Conservation (phyloP, 2,888 invertebrate species). For the Cacoxenus indagator region DNA sequence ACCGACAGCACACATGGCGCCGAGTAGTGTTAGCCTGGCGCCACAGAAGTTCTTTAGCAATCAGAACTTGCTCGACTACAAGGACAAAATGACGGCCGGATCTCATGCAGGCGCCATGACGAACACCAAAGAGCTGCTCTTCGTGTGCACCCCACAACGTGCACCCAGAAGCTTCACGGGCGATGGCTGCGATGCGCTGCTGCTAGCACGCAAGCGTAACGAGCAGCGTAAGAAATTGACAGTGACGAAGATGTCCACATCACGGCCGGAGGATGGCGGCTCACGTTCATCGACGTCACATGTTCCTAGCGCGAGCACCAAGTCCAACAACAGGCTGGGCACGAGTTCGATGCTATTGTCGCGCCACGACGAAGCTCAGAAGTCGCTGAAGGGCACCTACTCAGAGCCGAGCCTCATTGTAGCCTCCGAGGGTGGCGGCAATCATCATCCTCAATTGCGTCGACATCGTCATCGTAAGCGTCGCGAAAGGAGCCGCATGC, state of each 20-base stretch:
- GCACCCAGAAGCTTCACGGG: constrained; percentile 54
- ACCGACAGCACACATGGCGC: constrained; percentile 63
- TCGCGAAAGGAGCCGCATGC: constrained; percentile 66
- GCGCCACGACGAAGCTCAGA: constrained; percentile 40
- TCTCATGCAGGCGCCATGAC: neutral
- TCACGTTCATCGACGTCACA: constrained; percentile 32
- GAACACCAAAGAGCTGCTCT: constrained; percentile 64
- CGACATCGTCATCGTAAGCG: constrained; percentile 69
- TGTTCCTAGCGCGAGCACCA: neutral
- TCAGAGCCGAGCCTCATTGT: constrained; percentile 69
- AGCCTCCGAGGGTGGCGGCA: constrained; percentile 61
- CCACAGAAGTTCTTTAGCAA: constrained; percentile 69
- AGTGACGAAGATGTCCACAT: constrained; percentile 38
- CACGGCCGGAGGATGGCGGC: constrained; percentile 22
- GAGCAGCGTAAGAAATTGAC: constrained; percentile 64
- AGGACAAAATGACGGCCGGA: constrained; percentile 42
- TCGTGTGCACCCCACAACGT: constrained; percentile 69
- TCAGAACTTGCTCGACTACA: constrained; percentile 67
- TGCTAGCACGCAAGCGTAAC: constrained; percentile 62
- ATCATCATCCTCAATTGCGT: constrained; percentile 48
- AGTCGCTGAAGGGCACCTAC: constrained; percentile 66
- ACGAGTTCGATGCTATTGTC: neutral
- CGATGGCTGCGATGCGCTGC: constrained; percentile 54
- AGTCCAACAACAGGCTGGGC: neutral
- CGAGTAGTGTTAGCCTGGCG: constrained; percentile 56